Evolutionary conservation across 2,888 invertebrate genomes (phyloP).

Genomic region (Tenthredo amoena): DNA sequence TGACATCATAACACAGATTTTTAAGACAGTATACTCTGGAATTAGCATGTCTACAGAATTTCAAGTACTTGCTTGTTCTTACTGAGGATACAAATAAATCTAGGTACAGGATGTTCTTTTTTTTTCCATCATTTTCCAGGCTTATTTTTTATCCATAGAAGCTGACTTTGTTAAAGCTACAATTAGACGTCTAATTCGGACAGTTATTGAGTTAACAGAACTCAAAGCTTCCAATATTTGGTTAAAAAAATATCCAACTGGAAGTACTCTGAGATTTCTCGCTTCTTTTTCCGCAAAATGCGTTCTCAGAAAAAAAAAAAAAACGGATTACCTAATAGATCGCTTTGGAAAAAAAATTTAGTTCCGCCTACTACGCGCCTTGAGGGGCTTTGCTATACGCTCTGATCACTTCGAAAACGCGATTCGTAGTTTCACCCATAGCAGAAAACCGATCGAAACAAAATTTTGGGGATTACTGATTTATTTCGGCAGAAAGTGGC

Average conservation of each 20-base stretch:
- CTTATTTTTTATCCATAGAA: not conserved
- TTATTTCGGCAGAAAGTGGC: too few relatives aligned
- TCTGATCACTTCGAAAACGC: too few relatives aligned
- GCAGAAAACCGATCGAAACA: too few relatives aligned
- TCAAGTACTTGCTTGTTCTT: not conserved
- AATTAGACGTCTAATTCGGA: not conserved
- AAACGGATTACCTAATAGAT: not conserved
- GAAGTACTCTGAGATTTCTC: not conserved
- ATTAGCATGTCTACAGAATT: slow-evolving; percentile 12
- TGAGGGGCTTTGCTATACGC: not conserved
- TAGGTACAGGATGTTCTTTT: not conserved
- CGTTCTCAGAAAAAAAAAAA: not conserved
- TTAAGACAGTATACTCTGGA: slow-evolving; percentile 15
- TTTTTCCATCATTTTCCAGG: not conserved
- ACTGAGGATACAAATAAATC: not conserved
- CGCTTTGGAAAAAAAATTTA: too few relatives aligned
- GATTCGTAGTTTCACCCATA: too few relatives aligned
- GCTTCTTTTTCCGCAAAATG: not conserved
- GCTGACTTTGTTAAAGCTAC: not conserved
- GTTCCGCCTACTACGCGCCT: not conserved
- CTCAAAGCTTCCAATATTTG: too few relatives aligned
- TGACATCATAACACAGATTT: not conserved
- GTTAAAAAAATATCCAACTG: not conserved
- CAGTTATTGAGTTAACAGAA: not conserved
- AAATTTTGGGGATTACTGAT: too few relatives aligned